These are phyloP conservation scores for Aphis craccivora DNA, from an alignment of 1,140 invertebrate species.

Conservation along the genomic window DNA sequence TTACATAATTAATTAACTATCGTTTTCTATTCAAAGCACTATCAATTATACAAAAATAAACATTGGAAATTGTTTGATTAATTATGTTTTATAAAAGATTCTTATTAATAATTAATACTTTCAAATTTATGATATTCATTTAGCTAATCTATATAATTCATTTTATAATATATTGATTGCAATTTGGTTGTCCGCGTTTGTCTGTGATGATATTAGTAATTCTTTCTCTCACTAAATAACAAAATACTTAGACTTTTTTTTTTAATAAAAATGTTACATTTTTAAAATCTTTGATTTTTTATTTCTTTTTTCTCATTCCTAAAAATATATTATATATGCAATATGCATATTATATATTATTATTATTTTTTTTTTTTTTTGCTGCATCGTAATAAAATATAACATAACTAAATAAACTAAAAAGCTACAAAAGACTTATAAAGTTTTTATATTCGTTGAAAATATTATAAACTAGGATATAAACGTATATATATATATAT, in stretches of 20 bases:
- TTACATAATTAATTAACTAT: not conserved
- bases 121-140: no score
- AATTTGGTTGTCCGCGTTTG: not conserved
- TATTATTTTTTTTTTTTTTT: not conserved
- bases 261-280: not conserved
- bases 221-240: not conserved
- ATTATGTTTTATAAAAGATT: not conserved
- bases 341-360: not conserved
- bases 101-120: no score
- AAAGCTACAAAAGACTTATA: conserved; percentile 21
- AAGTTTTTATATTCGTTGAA: conserved; percentile 23
- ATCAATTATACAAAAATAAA: not conserved
- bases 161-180: not conserved
- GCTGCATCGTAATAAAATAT: not conserved
- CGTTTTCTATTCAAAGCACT: not conserved
- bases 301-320: not conserved
- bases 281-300: not conserved
- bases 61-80: not conserved
- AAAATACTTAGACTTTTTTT: not conserved
- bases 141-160: not conserved
- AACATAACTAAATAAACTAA: not conserved
- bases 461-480: conserved; percentile 20
- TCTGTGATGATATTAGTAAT: not conserved
- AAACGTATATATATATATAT: not conserved
- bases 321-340: not conserved